Conservation (phyloP, 2,888 invertebrate genomes). For the Clivina fossor region DNA sequence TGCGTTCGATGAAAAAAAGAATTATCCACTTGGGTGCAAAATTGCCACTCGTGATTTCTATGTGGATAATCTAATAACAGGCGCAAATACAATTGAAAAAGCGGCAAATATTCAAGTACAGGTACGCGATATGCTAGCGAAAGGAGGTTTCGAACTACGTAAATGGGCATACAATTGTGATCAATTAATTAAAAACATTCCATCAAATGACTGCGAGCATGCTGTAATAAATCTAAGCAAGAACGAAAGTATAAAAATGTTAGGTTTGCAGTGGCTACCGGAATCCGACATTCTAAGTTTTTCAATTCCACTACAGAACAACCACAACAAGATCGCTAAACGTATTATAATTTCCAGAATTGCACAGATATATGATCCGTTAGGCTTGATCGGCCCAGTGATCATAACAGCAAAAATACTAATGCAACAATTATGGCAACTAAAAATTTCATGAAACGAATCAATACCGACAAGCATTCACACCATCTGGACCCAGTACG, state of each 20-base stretch:
- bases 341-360: neutral
- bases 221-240: neutral
- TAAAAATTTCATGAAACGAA: slow-evolving; percentile 4
- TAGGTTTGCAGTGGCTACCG: neutral
- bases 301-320: neutral
- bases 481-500: neutral
- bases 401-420: slow-evolving; percentile 3
- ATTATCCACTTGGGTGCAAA: slow-evolving; percentile 34
- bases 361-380: slow-evolving; percentile 10
- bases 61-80: too few species aligned
- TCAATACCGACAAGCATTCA: neutral
- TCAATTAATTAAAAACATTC: neutral
- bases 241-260: neutral
- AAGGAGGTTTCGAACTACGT: too few species aligned
- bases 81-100: too few species aligned
- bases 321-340: neutral
- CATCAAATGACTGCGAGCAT: neutral
- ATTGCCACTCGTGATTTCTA: too few species aligned
- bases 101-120: too few species aligned
- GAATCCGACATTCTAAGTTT: neutral
- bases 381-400: slow-evolving; percentile 5
- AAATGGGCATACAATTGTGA: neutral
- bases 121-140: too few species aligned
- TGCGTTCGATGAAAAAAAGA: slow-evolving; percentile 20
- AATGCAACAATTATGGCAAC: neutral